Conservation (phyloP, 2,888 invertebrate species). For the Scaptomyza reducta region DNA sequence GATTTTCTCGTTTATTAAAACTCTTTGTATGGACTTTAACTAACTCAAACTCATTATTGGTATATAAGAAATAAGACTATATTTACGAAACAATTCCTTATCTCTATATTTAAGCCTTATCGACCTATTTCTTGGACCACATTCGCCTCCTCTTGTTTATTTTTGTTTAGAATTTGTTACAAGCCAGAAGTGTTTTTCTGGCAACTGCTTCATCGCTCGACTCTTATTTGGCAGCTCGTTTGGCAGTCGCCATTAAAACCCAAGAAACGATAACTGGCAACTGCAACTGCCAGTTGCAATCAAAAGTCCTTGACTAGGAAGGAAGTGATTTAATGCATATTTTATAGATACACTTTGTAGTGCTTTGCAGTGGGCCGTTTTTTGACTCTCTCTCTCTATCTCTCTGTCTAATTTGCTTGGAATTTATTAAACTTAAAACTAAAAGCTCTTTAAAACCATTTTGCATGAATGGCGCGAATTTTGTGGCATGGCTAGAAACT, state of each 20-base stretch:
- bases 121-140: neutral
- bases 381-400: slow-evolving; percentile 4
- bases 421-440: slow-evolving; percentile 25
- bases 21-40: no score
- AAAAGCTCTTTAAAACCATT: slow-evolving; percentile 31
- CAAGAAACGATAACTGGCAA: slow-evolving; percentile 23
- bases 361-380: slow-evolving; percentile 22
- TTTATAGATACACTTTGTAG: slow-evolving; percentile 39
- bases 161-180: slow-evolving; percentile 19
- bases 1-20: no score
- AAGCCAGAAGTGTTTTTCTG: slow-evolving; percentile 19
- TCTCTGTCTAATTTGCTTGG: slow-evolving; percentile 7
- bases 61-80: no score
- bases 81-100: no score
- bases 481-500: slow-evolving; percentile 8
- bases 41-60: no score
- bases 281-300: slow-evolving; percentile 1
- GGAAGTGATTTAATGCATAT: slow-evolving; percentile 63
- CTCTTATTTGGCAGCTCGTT: slow-evolving; percentile 70
- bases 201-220: slow-evolving; percentile 10
- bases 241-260: slow-evolving; percentile 35
- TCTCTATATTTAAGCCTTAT: no score
- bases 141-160: slow-evolving; percentile 3
- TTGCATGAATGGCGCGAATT: slow-evolving; percentile 14
- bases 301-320: slow-evolving; percentile 18